Conservation (phyloP, 2,888 invertebrate genomes). For the Oegoconia quadripuncta region DNA sequence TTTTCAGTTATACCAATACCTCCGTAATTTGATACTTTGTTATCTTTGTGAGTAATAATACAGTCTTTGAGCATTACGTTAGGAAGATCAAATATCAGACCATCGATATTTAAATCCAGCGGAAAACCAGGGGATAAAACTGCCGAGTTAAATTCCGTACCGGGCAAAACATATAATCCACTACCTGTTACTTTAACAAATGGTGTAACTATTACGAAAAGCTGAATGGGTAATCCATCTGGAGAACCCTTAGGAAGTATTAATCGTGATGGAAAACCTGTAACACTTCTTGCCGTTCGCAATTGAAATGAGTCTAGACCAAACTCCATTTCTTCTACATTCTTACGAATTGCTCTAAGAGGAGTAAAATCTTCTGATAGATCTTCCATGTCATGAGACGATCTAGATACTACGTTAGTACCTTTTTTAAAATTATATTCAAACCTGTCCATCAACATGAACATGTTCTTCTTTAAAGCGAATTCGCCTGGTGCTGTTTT, state of each 20-base stretch:
- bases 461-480: conserved; percentile 71
- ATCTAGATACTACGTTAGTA: conserved; percentile 81
- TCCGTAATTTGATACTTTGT: conserved; percentile 33
- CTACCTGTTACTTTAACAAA: conserved; percentile 46
- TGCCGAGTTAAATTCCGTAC: conserved; percentile 54
- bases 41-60: conserved; percentile 49
- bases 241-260: conserved; percentile 84
- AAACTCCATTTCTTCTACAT: conserved; percentile 78
- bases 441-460: conserved; percentile 80
- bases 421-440: conserved; percentile 80
- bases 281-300: conserved; percentile 73
- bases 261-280: conserved; percentile 83
- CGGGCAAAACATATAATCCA: conserved; percentile 54
- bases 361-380: conserved; percentile 80
- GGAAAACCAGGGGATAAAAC: conserved; percentile 83
- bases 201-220: conserved; percentile 82
- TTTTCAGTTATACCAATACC: conserved; percentile 30
- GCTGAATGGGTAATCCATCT: conserved; percentile 81
- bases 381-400: conserved; percentile 79
- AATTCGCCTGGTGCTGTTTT: conserved; percentile 81
- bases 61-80: conserved; percentile 59
- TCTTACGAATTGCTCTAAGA: conserved; percentile 78
- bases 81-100: conserved; percentile 51
- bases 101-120: conserved; percentile 82
- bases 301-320: conserved; percentile 69